Conservation (phyloP, 2,888 invertebrate genomes). For the Pyrocoelia pectoralis region DNA sequence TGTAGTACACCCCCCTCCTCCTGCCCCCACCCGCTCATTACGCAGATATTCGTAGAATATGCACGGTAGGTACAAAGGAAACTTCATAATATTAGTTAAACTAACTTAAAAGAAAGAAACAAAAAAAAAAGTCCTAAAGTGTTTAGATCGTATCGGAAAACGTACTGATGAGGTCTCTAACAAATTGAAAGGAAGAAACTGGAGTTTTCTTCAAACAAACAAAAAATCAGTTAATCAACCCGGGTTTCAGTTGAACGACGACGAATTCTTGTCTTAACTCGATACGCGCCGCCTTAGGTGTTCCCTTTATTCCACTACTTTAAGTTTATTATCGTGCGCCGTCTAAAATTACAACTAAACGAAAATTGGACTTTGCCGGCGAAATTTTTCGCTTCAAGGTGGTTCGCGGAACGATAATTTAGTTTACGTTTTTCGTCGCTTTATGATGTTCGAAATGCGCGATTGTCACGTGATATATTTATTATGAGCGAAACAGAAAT, state of each 20-base stretch:
- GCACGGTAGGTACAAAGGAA: too few species aligned
- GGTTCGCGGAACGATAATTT: background rate
- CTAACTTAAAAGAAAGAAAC: conserved; percentile 21
- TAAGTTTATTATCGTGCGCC: background rate
- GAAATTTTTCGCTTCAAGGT: background rate
- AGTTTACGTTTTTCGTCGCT: background rate
- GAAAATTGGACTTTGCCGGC: background rate
- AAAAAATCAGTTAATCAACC: conserved; percentile 45
- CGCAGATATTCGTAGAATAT: background rate
- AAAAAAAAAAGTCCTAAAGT: conserved; percentile 35
- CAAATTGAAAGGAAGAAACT: conserved; percentile 42
- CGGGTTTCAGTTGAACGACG: conserved; percentile 32
- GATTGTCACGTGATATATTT: too few species aligned
- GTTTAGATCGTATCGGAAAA: conserved; percentile 40
- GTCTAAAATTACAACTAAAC: conserved; percentile 1
- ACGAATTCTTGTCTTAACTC: conserved; percentile 17
- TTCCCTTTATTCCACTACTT: conserved; percentile 6
- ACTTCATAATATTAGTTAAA: background rate
- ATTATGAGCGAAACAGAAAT: too few species aligned
- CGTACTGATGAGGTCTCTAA: conserved; percentile 40
- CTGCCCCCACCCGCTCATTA: background rate
- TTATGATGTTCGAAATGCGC: background rate
- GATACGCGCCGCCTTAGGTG: conserved; percentile 22
- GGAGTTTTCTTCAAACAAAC: conserved; percentile 32
- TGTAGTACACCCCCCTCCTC: too few species aligned